Evolutionary conservation across 2,888 invertebrate species (phyloP).

Genomic region (Silvanus unidentatus): DNA sequence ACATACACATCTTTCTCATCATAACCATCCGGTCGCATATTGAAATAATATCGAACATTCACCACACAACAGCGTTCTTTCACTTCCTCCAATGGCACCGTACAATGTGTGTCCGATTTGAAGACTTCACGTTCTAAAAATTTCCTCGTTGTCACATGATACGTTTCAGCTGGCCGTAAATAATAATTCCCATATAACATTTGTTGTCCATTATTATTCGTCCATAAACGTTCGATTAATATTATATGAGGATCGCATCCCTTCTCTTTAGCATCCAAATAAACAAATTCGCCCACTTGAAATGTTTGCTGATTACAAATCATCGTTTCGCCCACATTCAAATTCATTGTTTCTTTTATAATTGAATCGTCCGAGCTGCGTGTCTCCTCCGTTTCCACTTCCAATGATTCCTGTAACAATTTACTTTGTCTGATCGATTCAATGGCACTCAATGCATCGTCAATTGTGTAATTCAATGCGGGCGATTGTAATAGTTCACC

Average conservation of each 20-base stretch:
- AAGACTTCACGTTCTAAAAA: conserved; percentile 96
- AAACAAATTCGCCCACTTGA: conserved; percentile 86
- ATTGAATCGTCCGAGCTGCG: conserved; percentile 49
- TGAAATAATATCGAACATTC: conserved; percentile 91
- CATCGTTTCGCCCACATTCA: conserved; percentile 53
- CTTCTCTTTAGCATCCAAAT: conserved; percentile 66
- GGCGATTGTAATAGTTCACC: conserved; percentile 79
- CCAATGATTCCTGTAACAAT: conserved; percentile 67
- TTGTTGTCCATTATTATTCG: conserved; percentile 70
- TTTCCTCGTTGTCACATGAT: conserved; percentile 89
- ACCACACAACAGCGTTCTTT: conserved; percentile 88
- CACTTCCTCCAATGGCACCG: conserved; percentile 78
- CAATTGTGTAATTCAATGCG: conserved; percentile 73
- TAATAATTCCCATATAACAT: conserved; percentile 92
- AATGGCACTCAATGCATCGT: conserved; percentile 69
- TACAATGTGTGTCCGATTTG: conserved; percentile 84
- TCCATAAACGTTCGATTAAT: conserved; percentile 69
- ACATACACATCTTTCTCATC: conserved; percentile 92
- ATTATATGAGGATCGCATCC: conserved; percentile 65
- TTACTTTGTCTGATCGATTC: conserved; percentile 73
- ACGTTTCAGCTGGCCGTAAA: conserved; percentile 90
- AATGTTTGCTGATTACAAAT: conserved; percentile 72
- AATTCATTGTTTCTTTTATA: conserved; percentile 33
- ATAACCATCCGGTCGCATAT: conserved; percentile 78
- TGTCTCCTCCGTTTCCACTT: conserved; percentile 58